phyloP scores from a whole-genome alignment of 92 coral and sea anemone species.

The Heteractis magnifica region DNA sequence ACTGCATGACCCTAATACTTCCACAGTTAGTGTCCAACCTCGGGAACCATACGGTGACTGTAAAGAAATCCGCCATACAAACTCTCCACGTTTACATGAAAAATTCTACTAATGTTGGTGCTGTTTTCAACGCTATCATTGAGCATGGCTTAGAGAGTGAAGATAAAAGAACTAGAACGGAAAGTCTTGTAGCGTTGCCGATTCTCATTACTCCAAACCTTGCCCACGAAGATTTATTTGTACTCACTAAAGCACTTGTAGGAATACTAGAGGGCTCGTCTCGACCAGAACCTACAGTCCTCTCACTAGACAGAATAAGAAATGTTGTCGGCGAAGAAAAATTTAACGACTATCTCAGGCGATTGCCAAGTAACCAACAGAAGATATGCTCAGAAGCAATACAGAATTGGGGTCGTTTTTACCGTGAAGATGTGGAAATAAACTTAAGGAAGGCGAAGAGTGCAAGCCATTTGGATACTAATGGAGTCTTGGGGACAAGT shows the following conservation, averaged over 20 bases:
- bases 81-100: conserved; percentile 98
- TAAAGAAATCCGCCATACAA: conserved; percentile 94
- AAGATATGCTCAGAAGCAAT: conserved; percentile 66
- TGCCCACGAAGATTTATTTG: conserved; percentile 95
- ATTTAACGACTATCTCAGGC: conserved; percentile 80
- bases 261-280: conserved; percentile 82
- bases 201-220: conserved; percentile 93
- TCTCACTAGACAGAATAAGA: conserved; percentile 88
- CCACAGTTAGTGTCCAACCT: conserved; percentile 92
- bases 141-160: conserved; percentile 95
- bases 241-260: conserved; percentile 89
- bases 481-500: conserved; percentile 59
- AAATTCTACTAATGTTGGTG: conserved; percentile 79
- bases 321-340: conserved; percentile 84
- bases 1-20: conserved; percentile 87
- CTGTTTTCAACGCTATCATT: conserved; percentile 88
- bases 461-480: conserved; percentile 79
- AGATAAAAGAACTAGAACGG: conserved; percentile 84
- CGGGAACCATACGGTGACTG: conserved; percentile 89
- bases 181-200: conserved; percentile 91
- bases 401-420: conserved; percentile 60
- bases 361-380: conserved; percentile 73
- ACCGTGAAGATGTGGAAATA: conserved; percentile 59
- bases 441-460: conserved; percentile 88
- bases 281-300: conserved; percentile 79